phyloP scores from a whole-genome alignment of 2,888 invertebrate species.

The Sabatieria punctata region DNA sequence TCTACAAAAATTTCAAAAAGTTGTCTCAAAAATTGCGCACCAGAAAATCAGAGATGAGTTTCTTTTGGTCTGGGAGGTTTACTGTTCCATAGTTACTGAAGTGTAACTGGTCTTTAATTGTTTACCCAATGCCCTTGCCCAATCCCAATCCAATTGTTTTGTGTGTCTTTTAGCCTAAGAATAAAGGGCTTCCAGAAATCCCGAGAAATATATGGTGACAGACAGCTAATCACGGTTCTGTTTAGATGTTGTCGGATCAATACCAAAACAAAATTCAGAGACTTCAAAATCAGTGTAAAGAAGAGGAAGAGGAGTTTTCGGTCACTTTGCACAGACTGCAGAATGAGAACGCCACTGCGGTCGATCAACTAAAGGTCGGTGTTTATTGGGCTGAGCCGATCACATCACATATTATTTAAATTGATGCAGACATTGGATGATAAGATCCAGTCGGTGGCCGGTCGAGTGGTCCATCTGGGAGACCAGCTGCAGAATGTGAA shows the following conservation, averaged over 20 bases:
- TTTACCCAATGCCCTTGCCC: no score
- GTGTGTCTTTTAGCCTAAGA: no score
- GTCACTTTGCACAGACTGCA: slow-evolving; percentile 21
- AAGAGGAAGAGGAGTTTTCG: slow-evolving; percentile 25
- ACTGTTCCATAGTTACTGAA: no score
- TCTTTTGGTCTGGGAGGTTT: no score
- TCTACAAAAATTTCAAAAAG: no score
- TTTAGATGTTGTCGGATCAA: slow-evolving; percentile 26
- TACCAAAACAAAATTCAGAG: slow-evolving; percentile 24
- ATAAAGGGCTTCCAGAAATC: no score
- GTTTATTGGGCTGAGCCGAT: neutral
- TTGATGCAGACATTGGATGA: slow-evolving; percentile 74
- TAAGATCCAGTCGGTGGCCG: slow-evolving; percentile 87
- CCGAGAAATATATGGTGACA: no score
- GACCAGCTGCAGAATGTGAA: slow-evolving; percentile 93
- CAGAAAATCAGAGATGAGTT: no score
- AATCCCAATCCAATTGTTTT: no score
- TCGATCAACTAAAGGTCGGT: slow-evolving; percentile 22
- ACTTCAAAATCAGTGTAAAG: slow-evolving; percentile 22
- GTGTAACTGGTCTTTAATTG: no score
- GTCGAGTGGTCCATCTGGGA: slow-evolving; percentile 91
- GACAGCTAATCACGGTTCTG: no score
- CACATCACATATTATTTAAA: neutral
- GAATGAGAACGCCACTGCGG: slow-evolving; percentile 22
- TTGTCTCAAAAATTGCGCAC: no score